Base-by-base conservation (phyloP, 2,888 invertebrate species). In the Drosophila birchii region DNA sequence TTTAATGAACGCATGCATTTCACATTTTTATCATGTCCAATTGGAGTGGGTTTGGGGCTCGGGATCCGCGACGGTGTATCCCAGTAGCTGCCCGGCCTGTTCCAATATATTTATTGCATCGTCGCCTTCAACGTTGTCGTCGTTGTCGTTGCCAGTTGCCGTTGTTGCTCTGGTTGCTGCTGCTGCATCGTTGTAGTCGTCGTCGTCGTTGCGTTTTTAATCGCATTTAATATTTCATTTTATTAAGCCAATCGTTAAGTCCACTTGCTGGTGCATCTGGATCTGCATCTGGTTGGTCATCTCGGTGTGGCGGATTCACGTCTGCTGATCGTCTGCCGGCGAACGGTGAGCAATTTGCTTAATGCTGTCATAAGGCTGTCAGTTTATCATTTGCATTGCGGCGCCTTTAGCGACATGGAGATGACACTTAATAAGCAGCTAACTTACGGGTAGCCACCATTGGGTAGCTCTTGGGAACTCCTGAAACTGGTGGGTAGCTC, bases 141-240 rank as follows among this genome's bases (percentile, higher is more conserved):
- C 51, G 59, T 38, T 29, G 29, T 45, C 29, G 38, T 18, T 55
- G 29, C 38, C 47, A 49, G 51, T 51, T 51, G 51, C 51, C 51
- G 34, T 57, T 63, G 60, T 45, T 51, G 76, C 64, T 53, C 62
- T 51, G 36, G 64, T 51, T 60, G 43, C 7, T 41, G 43, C 7
- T 41, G 23, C 29, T 41, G 47, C 20, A 20, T 18, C 26, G 64
- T 66, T 49, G 79, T 58, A 0, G 3, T 0, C 63, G 51, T 53
- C 43, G 16, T 26, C 26, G 73, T 53, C 55, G 61, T 45, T 63
- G 81, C 75, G 71, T 66, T 79, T 85, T 86, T 87, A 86, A 83
- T 85, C 88, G 86, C 86, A 87, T 86, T 86, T 86, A 86, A 86
- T 86, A 86, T 87, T 85, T 86, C 86, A 87, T 86, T 86, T 86